A percentile compares a stretch with the other conserved stretches of the same genome.
These are phyloP conservation scores for Platyscapa corneri DNA, from an alignment of 1,140 invertebrate genomes.

Conservation along the genomic window DNA sequence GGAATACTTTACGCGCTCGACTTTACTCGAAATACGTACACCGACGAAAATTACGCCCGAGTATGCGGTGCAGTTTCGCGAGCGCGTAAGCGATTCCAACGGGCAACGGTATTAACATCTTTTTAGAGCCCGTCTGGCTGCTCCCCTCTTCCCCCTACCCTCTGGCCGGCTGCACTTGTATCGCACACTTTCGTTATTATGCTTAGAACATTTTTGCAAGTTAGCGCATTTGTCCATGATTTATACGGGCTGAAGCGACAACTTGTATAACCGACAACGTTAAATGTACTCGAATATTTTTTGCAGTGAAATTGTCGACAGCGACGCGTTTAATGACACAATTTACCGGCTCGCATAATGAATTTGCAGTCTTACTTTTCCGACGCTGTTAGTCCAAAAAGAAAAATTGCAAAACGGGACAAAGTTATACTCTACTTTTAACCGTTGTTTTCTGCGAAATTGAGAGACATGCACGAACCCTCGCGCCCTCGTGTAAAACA, in stretches of 20 bases:
- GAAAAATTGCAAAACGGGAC: constrained; percentile 10
- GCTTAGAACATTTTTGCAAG: constrained; percentile 20
- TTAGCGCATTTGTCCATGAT: constrained; percentile 33
- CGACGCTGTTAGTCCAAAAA: not conserved
- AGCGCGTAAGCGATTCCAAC: constrained; percentile 28
- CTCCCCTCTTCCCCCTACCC: not conserved
- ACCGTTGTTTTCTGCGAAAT: not conserved
- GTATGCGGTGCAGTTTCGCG: not conserved
- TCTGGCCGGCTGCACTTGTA: not conserved
- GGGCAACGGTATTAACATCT: constrained; percentile 39
- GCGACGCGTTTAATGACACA: constrained; percentile 1
- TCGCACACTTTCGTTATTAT: constrained; percentile 27
- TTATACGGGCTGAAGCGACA: constrained; percentile 1
- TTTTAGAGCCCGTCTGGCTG: constrained; percentile 4
- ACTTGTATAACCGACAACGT: not conserved
- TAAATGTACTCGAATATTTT: constrained; percentile 12
- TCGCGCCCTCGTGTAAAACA: not conserved
- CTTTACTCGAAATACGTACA: constrained; percentile 38
- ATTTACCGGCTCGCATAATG: constrained; percentile 15
- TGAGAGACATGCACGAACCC: not conserved
- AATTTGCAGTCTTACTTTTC: constrained; percentile 18
- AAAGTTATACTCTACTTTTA: not conserved
- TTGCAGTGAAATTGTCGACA: constrained; percentile 6
- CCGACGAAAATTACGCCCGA: constrained; percentile 57
- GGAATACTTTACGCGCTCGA: constrained; percentile 60